Conservation (phyloP, 2,113 vertebrate genomes). For the Microtus richardsoni region DNA sequence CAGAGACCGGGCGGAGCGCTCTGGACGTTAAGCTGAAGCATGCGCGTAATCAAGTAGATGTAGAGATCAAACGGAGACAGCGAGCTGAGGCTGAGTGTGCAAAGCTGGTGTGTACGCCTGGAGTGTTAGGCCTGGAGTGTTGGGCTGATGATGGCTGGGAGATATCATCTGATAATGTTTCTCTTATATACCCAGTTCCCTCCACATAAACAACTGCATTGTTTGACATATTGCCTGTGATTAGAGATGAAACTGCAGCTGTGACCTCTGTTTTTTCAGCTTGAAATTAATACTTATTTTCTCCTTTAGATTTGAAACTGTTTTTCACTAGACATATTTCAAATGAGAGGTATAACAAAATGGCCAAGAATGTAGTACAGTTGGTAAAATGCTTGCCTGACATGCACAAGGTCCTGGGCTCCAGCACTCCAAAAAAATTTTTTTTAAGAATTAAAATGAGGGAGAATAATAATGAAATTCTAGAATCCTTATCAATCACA, state of each 20-base stretch:
- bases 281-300: conserved; percentile 53
- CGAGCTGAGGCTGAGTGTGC: conserved; percentile 96
- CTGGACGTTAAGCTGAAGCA: conserved; percentile 98
- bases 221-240: background rate
- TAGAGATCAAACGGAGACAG: conserved; percentile 96
- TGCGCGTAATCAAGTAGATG: conserved; percentile 97
- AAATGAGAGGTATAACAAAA: conserved; percentile 31
- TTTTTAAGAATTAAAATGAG: conserved; percentile 31
- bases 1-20: conserved; percentile 92
- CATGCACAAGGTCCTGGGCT: background rate
- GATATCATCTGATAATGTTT: background rate
- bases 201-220: conserved; percentile 25
- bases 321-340: conserved; percentile 39
- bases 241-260: conserved; percentile 35
- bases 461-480: background rate
- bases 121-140: background rate
- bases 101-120: conserved; percentile 90
- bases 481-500: conserved; percentile 25
- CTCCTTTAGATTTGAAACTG: conserved; percentile 51
- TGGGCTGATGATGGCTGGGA: background rate
- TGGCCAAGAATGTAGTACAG: background rate
- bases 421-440: background rate
- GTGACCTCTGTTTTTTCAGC: conserved; percentile 9
- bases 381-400: background rate
- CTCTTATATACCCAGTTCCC: background rate